These are phyloP conservation scores for Lithophane leautieri DNA, from an alignment of 2,888 invertebrate genomes.

Conservation along the genomic window DNA sequence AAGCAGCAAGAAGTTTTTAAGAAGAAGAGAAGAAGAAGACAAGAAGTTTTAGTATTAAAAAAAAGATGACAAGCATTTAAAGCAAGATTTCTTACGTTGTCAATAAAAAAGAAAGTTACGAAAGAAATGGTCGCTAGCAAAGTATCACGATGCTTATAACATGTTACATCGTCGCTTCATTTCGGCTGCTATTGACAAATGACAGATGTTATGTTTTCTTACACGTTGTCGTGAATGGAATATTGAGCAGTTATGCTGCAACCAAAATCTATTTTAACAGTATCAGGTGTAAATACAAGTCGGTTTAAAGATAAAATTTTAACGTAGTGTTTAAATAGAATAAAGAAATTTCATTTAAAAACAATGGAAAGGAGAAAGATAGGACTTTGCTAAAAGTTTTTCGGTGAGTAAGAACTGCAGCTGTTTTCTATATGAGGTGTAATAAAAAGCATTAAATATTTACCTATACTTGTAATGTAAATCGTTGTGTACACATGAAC, in stretches of 20 bases:
- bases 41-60: slow-evolving; percentile 29
- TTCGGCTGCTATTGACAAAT: slow-evolving; percentile 10
- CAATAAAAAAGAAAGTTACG: slow-evolving; percentile 57
- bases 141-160: slow-evolving; percentile 32
- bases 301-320: background rate
- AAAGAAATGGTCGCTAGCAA: slow-evolving; percentile 36
- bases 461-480: background rate
- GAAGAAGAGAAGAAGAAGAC: too few relatives aligned
- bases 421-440: slow-evolving; percentile 1
- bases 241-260: slow-evolving; percentile 9
- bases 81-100: slow-evolving; percentile 39
- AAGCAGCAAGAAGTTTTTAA: slow-evolving; percentile 12
- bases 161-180: slow-evolving; percentile 37
- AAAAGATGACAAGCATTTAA: slow-evolving; percentile 36
- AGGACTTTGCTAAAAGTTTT: background rate
- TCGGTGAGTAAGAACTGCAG: background rate
- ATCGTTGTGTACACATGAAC: background rate
- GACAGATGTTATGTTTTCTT: slow-evolving; percentile 28
- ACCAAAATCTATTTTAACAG: background rate
- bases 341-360: background rate
- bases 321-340: background rate
- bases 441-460: slow-evolving; percentile 18
- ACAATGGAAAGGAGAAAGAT: background rate
- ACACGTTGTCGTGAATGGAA: background rate
- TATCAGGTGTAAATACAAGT: background rate